phyloP scores from a whole-genome alignment of 2,797 vertebrate genomes.

The Novumbra hubbsi region DNA sequence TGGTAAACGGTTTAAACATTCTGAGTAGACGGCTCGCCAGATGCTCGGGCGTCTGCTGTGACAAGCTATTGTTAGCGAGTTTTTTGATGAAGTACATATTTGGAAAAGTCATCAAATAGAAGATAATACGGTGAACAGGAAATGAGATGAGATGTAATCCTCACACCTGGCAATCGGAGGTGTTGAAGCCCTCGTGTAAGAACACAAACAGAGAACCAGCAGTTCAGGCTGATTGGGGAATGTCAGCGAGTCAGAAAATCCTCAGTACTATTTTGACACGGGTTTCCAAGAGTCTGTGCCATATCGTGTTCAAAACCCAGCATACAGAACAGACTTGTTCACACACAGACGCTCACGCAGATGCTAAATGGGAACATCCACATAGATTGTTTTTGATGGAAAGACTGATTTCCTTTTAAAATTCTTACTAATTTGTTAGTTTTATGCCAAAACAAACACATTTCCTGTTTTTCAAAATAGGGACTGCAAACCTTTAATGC shows the following conservation, averaged over 20 bases:
- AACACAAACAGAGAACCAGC: conserved; percentile 10
- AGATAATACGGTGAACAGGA: conserved; percentile 66
- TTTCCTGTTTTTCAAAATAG: too few species aligned
- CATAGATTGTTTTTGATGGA: too few species aligned
- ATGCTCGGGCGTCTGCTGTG: conserved; percentile 72
- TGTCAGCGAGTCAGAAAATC: background rate
- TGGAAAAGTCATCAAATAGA: conserved; percentile 72
- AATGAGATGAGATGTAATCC: conserved; percentile 66
- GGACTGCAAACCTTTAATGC: too few species aligned
- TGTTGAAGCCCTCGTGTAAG: conserved; percentile 9
- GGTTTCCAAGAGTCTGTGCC: background rate
- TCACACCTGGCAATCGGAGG: conserved; percentile 67
- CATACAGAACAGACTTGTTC: background rate
- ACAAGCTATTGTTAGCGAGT: conserved; percentile 71
- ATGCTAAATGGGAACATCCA: too few species aligned
- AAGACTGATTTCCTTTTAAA: too few species aligned
- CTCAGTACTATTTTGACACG: background rate
- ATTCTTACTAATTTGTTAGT: too few species aligned
- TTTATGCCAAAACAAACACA: too few species aligned
- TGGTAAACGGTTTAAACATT: conserved; percentile 67
- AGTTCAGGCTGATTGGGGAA: background rate
- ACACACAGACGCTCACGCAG: conserved; percentile 38
- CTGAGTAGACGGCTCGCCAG: conserved; percentile 58
- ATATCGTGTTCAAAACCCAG: background rate
- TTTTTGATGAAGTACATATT: conserved; percentile 76